Conservation (phyloP, 2,888 invertebrate genomes). For the Plebejus anna region DNA sequence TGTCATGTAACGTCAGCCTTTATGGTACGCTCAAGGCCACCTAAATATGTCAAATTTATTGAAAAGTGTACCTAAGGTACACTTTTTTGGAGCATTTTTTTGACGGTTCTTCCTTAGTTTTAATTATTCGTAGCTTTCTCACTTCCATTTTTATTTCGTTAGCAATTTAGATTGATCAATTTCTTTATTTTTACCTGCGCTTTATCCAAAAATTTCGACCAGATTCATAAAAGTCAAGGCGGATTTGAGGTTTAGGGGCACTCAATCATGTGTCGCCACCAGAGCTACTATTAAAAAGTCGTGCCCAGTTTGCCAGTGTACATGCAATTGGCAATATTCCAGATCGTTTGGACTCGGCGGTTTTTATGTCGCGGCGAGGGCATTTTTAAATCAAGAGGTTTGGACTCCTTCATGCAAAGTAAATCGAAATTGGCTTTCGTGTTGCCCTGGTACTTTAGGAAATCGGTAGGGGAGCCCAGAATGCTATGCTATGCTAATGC, state of each 20-base stretch:
- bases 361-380: conserved; percentile 43
- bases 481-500: too few relatives aligned
- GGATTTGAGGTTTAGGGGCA: conserved; percentile 33
- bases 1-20: too few relatives aligned
- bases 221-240: conserved; percentile 24
- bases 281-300: conserved; percentile 47
- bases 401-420: conserved; percentile 24
- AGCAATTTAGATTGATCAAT: too few relatives aligned
- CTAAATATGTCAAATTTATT: too few relatives aligned
- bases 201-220: background rate
- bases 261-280: conserved; percentile 45
- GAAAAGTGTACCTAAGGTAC: too few relatives aligned
- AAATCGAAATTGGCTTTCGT: conserved; percentile 14
- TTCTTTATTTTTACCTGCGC: too few relatives aligned
- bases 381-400: conserved; percentile 34
- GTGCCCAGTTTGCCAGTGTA: conserved; percentile 44
- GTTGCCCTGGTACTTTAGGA: background rate
- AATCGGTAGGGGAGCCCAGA: too few relatives aligned
- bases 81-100: too few relatives aligned
- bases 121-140: too few relatives aligned
- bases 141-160: too few relatives aligned
- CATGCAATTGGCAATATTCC: conserved; percentile 55
- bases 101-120: too few relatives aligned
- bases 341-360: conserved; percentile 48
- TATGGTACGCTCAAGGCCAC: too few relatives aligned